Evolutionary conservation across 37 sponge, comb jelly and placozoan species (phyloP).

Genomic region (Oopsacas minuta): DNA sequence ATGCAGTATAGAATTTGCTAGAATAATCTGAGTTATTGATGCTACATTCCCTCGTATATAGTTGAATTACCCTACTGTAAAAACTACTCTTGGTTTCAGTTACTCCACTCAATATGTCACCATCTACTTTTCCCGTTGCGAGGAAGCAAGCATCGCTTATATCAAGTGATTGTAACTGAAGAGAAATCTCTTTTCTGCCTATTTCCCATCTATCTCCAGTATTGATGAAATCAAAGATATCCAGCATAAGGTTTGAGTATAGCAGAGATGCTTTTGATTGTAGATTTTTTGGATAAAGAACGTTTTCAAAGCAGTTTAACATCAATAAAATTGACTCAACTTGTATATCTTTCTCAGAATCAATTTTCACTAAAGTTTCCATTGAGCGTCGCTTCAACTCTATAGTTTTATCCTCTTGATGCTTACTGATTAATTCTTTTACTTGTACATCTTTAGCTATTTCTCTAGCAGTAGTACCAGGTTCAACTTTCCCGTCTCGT

Average conservation of each 20-base stretch:
- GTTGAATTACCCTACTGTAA: not conserved
- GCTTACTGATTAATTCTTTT: not conserved
- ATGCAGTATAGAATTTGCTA: not conserved
- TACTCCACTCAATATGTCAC: not conserved
- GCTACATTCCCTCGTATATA: not conserved
- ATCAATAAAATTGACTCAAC: not conserved
- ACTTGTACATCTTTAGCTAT: constrained; percentile 3
- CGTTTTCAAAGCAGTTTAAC: not conserved
- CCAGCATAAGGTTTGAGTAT: not conserved
- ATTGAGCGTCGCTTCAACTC: not conserved
- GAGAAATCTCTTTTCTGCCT: not conserved
- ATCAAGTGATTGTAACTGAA: not conserved
- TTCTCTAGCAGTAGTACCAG: not conserved
- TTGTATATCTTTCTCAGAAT: not conserved
- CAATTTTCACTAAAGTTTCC: not conserved
- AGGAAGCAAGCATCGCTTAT: not conserved
- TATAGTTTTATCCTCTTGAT: not conserved
- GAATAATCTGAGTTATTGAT: not conserved
- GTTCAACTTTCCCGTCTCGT: not conserved
- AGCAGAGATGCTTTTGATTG: not conserved
- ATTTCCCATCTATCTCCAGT: not conserved
- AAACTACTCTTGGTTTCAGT: not conserved
- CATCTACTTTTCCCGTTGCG: not conserved
- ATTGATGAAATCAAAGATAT: not conserved
- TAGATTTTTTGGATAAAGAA: not conserved